A percentile compares a stretch with the other conserved stretches of the same genome.
Conservation (phyloP, 2,113 vertebrate species). For the Silurus meridionalis region DNA sequence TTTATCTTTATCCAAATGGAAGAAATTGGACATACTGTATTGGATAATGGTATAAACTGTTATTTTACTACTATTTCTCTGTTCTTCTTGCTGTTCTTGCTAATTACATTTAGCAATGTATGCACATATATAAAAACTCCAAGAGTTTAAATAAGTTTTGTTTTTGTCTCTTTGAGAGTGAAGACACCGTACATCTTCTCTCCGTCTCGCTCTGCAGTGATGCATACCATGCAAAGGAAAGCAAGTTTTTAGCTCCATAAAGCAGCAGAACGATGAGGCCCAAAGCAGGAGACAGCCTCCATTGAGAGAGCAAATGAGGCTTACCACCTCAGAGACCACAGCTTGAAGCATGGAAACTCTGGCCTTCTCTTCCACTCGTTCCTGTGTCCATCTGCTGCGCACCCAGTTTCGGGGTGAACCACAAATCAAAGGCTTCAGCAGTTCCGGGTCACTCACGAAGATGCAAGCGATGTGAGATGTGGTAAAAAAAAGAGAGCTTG, state of each 20-base stretch:
- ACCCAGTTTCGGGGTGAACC: conserved; percentile 31
- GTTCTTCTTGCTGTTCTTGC: neutral
- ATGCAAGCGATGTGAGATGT: conserved; percentile 39
- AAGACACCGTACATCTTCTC: neutral
- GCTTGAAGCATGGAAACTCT: conserved; percentile 46
- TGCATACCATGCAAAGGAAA: conserved; percentile 6
- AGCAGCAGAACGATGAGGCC: conserved; percentile 22
- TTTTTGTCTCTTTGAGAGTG: neutral
- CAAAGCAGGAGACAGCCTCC: conserved; percentile 57
- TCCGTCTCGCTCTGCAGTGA: conserved; percentile 2
- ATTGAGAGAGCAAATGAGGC: conserved; percentile 60
- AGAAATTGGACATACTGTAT: neutral
- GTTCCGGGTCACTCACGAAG: conserved; percentile 44
- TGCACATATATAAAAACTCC: neutral
- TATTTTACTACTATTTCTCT: neutral
- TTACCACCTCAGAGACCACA: conserved; percentile 57
- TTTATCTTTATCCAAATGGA: neutral
- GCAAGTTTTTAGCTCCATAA: conserved; percentile 35
- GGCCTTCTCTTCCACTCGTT: conserved; percentile 11
- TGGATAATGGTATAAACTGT: neutral
- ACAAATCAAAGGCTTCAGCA: conserved; percentile 46
- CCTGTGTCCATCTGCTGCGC: conserved; percentile 9
- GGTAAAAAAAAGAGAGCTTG: conserved; percentile 13
- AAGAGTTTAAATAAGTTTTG: neutral
- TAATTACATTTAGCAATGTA: neutral